Evolutionary conservation across 2,888 invertebrate genomes (phyloP).

Genomic region (Galerucella pusilla): DNA sequence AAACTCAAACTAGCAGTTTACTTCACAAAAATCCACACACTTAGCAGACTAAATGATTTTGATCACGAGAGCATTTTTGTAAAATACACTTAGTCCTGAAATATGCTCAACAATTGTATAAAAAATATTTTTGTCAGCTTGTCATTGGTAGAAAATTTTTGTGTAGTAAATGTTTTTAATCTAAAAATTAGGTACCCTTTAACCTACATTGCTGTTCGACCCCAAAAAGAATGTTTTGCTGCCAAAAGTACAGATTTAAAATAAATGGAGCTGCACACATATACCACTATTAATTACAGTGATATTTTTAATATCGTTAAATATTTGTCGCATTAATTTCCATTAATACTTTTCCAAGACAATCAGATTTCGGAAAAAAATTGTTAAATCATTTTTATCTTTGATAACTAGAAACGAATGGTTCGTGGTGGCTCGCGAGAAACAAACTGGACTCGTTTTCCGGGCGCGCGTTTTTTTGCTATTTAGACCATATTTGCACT

Average conservation of each 20-base stretch:
- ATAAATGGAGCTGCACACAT: background rate
- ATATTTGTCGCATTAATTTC: background rate
- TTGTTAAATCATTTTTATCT: no score
- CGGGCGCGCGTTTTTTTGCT: no score
- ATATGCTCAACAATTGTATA: conserved; percentile 48
- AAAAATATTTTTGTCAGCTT: conserved; percentile 42
- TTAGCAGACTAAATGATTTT: conserved; percentile 1
- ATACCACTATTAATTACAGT: background rate
- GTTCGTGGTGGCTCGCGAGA: no score
- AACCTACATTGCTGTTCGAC: conserved; percentile 6
- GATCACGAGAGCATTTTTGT: conserved; percentile 31
- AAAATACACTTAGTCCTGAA: conserved; percentile 47
- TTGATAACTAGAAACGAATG: no score
- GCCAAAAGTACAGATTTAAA: background rate
- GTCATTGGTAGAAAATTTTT: conserved; percentile 20
- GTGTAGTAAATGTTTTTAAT: conserved; percentile 36
- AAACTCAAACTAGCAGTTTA: background rate
- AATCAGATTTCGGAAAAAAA: background rate
- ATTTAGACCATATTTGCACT: no score
- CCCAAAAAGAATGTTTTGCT: background rate
- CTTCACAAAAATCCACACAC: background rate
- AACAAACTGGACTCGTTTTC: no score
- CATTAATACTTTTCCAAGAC: background rate
- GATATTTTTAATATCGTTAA: background rate
- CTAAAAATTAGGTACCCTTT: conserved; percentile 10